Conservation (phyloP, 2,113 vertebrate genomes). For the Gracilinanus agilis region DNA sequence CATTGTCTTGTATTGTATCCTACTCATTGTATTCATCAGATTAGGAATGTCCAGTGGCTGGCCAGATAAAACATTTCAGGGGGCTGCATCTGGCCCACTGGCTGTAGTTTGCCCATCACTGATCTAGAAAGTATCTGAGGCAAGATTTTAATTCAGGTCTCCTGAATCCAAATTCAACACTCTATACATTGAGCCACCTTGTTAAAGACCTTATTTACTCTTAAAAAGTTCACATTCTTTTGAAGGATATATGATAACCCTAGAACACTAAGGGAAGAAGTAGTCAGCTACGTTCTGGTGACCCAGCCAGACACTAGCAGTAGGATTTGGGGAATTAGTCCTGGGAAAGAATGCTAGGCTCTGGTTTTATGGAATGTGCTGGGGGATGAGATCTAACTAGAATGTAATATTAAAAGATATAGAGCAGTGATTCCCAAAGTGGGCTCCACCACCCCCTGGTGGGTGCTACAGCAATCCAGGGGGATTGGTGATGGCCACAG, state of each 20-base stretch:
- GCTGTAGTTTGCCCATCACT: too few relatives aligned
- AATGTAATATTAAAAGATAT: background rate
- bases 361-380: background rate
- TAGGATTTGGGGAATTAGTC: background rate
- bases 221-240: background rate
- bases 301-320: background rate
- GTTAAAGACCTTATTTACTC: background rate
- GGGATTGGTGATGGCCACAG: too few relatives aligned
- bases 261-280: background rate
- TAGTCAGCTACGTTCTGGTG: background rate
- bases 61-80: too few relatives aligned
- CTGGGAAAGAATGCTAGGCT: background rate
- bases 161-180: background rate
- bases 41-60: too few relatives aligned
- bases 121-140: background rate
- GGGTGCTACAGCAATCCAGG: too few relatives aligned
- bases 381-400: background rate
- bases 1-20: too few relatives aligned
- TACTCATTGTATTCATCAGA: too few relatives aligned
- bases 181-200: background rate
- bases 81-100: too few relatives aligned
- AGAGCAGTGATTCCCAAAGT: too few relatives aligned
- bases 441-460: too few relatives aligned
- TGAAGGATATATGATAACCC: background rate
- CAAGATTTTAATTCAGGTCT: background rate